These are phyloP conservation scores for Pediacus dermestoides DNA, from an alignment of 2,888 invertebrate genomes.

Conservation along the genomic window DNA sequence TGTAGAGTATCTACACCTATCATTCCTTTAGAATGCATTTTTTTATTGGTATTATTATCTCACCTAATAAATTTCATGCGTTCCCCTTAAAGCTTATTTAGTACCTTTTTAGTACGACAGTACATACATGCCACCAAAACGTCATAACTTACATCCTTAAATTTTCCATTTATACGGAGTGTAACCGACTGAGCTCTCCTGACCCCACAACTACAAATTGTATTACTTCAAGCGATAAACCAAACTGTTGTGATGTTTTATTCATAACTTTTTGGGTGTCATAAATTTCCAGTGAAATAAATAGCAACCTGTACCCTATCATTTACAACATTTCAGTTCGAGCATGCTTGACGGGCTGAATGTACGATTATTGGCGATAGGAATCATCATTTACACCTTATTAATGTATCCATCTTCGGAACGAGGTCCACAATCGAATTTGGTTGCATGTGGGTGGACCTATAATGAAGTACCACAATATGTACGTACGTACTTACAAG, in stretches of 20 bases:
- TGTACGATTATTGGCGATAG: slow-evolving; percentile 17
- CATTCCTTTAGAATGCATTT: too few species aligned
- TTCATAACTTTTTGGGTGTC: slow-evolving; percentile 16
- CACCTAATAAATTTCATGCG: too few species aligned
- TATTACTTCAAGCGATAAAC: slow-evolving; percentile 9
- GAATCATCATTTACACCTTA: slow-evolving; percentile 16
- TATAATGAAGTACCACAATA: slow-evolving; percentile 11
- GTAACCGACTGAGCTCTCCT: too few species aligned
- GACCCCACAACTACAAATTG: slow-evolving; percentile 12
- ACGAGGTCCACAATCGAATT: slow-evolving; percentile 3
- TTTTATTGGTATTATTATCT: too few species aligned
- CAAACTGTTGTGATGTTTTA: slow-evolving; percentile 17
- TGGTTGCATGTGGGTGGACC: slow-evolving; percentile 15
- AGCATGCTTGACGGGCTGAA: slow-evolving; percentile 11
- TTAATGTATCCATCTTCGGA: slow-evolving; percentile 3
- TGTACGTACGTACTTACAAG: too few species aligned
- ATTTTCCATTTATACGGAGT: too few species aligned
- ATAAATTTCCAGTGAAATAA: slow-evolving; percentile 20
- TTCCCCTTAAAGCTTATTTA: too few species aligned
- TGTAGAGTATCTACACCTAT: too few species aligned
- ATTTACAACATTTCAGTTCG: slow-evolving; percentile 17
- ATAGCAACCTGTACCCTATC: slow-evolving; percentile 14
- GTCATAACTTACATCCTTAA: too few species aligned
- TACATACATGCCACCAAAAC: too few species aligned
- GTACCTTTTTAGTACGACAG: too few species aligned